A percentile compares a stretch with the other conserved stretches of the same genome.
phyloP scores from a whole-genome alignment of 2,113 vertebrate species.

The Pipa parva region DNA sequence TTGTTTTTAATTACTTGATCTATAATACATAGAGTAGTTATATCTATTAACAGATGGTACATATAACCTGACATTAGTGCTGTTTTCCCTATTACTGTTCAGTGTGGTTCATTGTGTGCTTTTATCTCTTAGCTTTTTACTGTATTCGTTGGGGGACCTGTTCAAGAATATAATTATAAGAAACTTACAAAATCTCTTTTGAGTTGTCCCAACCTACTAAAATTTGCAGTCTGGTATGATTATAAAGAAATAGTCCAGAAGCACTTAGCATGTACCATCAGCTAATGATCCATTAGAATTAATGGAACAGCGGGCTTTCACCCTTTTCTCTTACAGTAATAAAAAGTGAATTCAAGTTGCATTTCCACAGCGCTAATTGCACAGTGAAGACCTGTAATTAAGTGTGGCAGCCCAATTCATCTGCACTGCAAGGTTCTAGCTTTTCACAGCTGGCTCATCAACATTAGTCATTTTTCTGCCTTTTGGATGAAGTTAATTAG shows the following conservation, averaged over 20 bases:
- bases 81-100: no score
- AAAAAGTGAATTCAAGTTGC: constrained; percentile 10
- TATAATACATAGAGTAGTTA: no score
- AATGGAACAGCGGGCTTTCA: constrained; percentile 25
- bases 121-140: no score
- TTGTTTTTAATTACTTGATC: no score
- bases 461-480: constrained; percentile 7
- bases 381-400: constrained; percentile 32
- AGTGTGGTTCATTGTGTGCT: no score
- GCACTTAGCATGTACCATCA: background rate
- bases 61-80: no score
- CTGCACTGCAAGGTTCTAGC: constrained; percentile 12
- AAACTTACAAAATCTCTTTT: no score
- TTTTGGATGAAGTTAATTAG: constrained; percentile 34
- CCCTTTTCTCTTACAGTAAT: constrained; percentile 21
- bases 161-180: no score
- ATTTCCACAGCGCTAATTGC: constrained; percentile 22
- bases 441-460: constrained; percentile 24
- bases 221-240: no score
- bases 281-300: constrained; percentile 19
- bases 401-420: constrained; percentile 32
- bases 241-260: background rate
- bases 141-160: no score
- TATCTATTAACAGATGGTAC: no score
- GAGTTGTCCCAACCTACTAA: no score